These are phyloP conservation scores for Onthophagus taurus DNA, from an alignment of 1,140 invertebrate genomes.

Conservation along the genomic window DNA sequence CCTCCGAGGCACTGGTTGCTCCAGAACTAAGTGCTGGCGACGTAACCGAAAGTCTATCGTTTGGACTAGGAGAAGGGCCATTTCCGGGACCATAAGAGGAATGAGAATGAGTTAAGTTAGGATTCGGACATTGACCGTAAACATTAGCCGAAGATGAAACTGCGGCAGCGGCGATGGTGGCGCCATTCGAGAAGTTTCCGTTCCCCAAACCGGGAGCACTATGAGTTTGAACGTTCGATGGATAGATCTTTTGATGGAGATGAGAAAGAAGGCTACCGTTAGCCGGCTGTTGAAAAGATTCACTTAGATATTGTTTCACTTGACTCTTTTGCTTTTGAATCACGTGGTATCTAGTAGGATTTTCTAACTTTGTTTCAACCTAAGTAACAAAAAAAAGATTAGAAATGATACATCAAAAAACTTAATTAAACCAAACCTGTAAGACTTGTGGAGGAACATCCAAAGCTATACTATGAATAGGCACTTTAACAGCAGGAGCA, in stretches of 20 bases:
- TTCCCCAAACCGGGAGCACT: conserved; percentile 32
- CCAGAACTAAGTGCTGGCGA: conserved; percentile 64
- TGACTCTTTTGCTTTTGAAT: conserved; percentile 83
- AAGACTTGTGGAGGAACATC: conserved; percentile 72
- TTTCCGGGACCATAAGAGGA: conserved; percentile 4
- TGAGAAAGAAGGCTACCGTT: conserved; percentile 20
- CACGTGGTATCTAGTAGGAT: conserved; percentile 86
- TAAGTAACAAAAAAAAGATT: conserved; percentile 33
- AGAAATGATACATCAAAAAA: no score
- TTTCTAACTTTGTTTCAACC: conserved; percentile 77
- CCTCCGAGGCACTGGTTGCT: conserved; percentile 65
- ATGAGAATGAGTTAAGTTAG: no score
- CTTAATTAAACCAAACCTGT: no score
- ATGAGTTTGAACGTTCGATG: conserved; percentile 34
- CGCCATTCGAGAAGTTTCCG: conserved; percentile 7
- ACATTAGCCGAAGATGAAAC: conserved; percentile 9
- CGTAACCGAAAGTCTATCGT: conserved; percentile 48
- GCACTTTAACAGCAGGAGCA: conserved; percentile 45
- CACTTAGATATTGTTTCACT: conserved; percentile 74
- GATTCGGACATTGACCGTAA: not conserved
- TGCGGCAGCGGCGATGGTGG: conserved; percentile 13
- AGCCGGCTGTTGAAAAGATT: conserved; percentile 53
- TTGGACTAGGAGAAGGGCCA: conserved; percentile 30
- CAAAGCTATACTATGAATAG: conserved; percentile 50
- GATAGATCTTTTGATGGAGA: conserved; percentile 24